These are phyloP conservation scores for Musca domestica DNA, from an alignment of 1,140 invertebrate species.

Conservation along the genomic window DNA sequence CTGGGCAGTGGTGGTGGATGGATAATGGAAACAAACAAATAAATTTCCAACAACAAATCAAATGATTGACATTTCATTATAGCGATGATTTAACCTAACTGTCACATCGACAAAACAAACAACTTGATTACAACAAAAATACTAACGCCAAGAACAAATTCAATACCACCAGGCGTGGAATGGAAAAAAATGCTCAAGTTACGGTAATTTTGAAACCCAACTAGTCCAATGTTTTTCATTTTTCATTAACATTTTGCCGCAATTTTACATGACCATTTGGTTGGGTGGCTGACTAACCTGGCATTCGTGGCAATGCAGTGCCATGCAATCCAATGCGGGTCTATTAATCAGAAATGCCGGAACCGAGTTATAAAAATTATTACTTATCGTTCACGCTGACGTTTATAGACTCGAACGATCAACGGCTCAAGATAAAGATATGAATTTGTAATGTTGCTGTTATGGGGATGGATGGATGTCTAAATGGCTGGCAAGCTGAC, in stretches of 20 bases:
- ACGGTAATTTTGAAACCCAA: too few relatives aligned
- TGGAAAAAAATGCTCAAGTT: too few relatives aligned
- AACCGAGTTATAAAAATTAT: constrained; percentile 7
- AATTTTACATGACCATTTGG: background rate
- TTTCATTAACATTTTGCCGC: constrained; percentile 7
- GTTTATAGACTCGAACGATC: background rate
- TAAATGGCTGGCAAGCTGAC: background rate
- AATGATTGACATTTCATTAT: too few relatives aligned
- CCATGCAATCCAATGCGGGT: background rate
- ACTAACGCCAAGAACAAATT: too few relatives aligned
- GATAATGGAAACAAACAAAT: too few relatives aligned
- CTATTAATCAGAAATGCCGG: constrained; percentile 19
- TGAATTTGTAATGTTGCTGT: background rate
- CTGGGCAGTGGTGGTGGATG: too few relatives aligned
- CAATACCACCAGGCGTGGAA: too few relatives aligned
- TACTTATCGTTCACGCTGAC: background rate
- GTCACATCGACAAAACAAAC: too few relatives aligned
- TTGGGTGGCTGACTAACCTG: too few relatives aligned
- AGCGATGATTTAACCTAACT: too few relatives aligned
- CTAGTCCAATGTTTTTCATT: background rate
- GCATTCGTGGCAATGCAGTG: background rate
- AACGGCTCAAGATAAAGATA: background rate
- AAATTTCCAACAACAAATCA: too few relatives aligned
- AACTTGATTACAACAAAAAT: too few relatives aligned
- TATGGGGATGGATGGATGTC: background rate